A percentile compares a stretch with the other conserved stretches of the same genome.
phyloP scores from a whole-genome alignment of 2,888 invertebrate species.

The Linyphia triangularis region DNA sequence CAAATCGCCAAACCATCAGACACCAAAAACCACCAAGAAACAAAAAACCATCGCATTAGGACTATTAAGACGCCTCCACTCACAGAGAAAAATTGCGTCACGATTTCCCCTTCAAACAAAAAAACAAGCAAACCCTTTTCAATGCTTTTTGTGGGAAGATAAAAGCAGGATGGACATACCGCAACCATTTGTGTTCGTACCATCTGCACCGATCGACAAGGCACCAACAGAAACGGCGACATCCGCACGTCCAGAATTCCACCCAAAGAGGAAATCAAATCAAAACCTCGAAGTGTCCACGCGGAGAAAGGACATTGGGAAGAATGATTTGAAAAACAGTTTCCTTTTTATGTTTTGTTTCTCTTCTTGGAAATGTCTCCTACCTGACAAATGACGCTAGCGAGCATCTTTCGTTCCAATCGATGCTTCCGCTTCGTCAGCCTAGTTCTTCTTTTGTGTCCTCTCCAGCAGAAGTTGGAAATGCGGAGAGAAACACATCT shows the following conservation, averaged over 20 bases:
- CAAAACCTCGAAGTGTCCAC: conserved; percentile 20
- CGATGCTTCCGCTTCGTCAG: conserved; percentile 56
- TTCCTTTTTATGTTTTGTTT: not conserved
- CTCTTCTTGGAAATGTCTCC: not conserved
- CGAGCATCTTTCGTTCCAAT: conserved; percentile 13
- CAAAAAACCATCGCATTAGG: not conserved
- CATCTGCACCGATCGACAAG: not conserved
- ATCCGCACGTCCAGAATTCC: too few relatives aligned
- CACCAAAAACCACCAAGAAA: too few relatives aligned
- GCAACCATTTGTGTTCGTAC: not conserved
- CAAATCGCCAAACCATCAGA: too few relatives aligned
- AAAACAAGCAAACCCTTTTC: not conserved
- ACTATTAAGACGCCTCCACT: not conserved
- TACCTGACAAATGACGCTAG: conserved; percentile 45
- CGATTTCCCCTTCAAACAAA: not conserved
- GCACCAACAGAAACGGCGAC: not conserved
- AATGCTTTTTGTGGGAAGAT: not conserved
- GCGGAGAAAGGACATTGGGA: not conserved
- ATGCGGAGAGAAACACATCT: not conserved
- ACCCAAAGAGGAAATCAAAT: conserved; percentile 9
- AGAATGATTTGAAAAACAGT: conserved; percentile 18
- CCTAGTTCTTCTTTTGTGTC: conserved; percentile 29
- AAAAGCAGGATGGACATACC: conserved; percentile 6
- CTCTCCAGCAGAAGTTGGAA: not conserved
- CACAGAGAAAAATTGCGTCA: not conserved